Base-by-base conservation (phyloP, 2,888 invertebrate genomes). In the Spodoptera littoralis region DNA sequence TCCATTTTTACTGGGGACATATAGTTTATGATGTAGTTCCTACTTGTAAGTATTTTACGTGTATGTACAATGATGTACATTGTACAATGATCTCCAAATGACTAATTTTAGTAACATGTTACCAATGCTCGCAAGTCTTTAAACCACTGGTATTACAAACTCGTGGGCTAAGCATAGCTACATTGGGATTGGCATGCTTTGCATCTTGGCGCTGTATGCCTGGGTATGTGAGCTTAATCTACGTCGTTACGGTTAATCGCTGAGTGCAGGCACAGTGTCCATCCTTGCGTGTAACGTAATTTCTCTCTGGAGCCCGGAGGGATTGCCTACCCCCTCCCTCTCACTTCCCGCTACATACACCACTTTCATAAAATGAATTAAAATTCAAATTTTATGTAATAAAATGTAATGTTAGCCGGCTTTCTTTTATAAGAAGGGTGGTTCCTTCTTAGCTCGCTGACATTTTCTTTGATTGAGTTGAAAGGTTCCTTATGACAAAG, bases 271-370 rank as follows among this genome's bases (percentile, higher is more conserved):
- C 77, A 46, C 66, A 59, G 65, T 73, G 76, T 72, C 70, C 76
- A 72, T 59, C 57, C 53, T 68, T 65, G 60, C 79, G 77, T 73
- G 64, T 70, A 81, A 83, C 72, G 64, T 73, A 72, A 77, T 82
- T 77, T 77, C 71, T 65, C 64, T 65, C 9, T 9, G 6, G 6
- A 8, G 36, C 36, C 64, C 48, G 62, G 53, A 61, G 65, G 72
- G 72, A 72, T 70, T 62, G 69, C 60, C 46, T 60, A 49, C 65
- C 36, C 45, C 65, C 70, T 60, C 60, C 54, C 59, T 41, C 36
- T 44, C 49, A 56, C 60, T 54, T 53, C 52, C 51, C 65, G 57
- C 54, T 48, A 27, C 18, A 42, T 46, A 46, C 48, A 44, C n/a
- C 41, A 45, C 63, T 70, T 59, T 46, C 51, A 73, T 51, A 18